Conservation (phyloP, 1,140 invertebrate genomes). For the Muscidifurax raptorellus region DNA sequence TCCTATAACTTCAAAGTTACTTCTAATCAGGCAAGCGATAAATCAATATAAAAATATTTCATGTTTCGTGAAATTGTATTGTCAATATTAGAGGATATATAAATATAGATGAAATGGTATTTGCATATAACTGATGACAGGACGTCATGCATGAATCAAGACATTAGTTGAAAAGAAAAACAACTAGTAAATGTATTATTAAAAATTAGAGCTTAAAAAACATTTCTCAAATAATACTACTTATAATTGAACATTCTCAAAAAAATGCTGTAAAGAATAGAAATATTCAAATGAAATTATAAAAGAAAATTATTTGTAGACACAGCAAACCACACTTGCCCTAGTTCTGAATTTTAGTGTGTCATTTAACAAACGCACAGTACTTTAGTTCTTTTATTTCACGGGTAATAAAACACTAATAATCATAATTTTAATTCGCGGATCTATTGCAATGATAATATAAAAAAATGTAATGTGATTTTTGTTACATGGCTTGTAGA, state of each 20-base stretch:
- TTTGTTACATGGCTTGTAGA: constrained; percentile 37
- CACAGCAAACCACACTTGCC: constrained; percentile 74
- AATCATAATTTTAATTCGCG: background rate
- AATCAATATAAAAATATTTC: background rate
- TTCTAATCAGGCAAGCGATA: background rate
- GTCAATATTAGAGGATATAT: background rate
- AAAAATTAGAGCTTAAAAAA: constrained; percentile 40
- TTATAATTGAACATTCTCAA: constrained; percentile 39
- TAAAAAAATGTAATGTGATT: constrained; percentile 34
- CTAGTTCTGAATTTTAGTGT: constrained; percentile 57
- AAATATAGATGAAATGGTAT: constrained; percentile 14
- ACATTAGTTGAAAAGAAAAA: constrained; percentile 41
- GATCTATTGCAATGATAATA: constrained; percentile 5
- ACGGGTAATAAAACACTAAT: constrained; percentile 20
- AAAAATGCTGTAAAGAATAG: constrained; percentile 32
- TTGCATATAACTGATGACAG: constrained; percentile 46
- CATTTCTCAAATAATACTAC: constrained; percentile 38
- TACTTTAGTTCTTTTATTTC: constrained; percentile 28
- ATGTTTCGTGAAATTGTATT: background rate
- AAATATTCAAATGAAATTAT: constrained; percentile 27
- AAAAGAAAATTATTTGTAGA: constrained; percentile 50
- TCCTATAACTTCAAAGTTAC: background rate
- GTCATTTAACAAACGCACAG: constrained; percentile 47
- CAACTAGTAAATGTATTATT: constrained; percentile 38
- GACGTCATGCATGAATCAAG: constrained; percentile 56